Conservation (phyloP, 1,140 invertebrate species). For the Maniola jurtina region DNA sequence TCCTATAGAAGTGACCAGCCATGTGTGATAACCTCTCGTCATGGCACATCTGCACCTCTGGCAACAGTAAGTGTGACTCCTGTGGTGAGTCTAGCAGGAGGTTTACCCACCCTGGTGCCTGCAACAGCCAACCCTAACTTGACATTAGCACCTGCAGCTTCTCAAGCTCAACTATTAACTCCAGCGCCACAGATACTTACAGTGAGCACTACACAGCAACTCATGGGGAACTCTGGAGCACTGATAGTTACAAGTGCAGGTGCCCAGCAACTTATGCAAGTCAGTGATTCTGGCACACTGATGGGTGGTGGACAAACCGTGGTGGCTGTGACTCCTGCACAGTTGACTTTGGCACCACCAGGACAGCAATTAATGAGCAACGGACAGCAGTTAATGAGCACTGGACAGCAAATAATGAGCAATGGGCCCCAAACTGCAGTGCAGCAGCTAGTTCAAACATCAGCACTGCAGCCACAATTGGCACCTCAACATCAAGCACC, state of each 20-base stretch:
- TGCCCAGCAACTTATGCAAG: constrained; percentile 73
- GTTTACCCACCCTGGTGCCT: constrained; percentile 63
- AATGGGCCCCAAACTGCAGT: constrained; percentile 63
- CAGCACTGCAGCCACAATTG: constrained; percentile 60
- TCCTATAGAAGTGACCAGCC: constrained; percentile 61
- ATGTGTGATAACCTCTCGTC: constrained; percentile 70
- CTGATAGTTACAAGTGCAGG: constrained; percentile 73
- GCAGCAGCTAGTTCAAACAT: constrained; percentile 67
- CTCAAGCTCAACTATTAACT: constrained; percentile 65
- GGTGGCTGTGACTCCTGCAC: constrained; percentile 68
- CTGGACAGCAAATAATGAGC: constrained; percentile 63
- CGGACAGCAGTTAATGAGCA: constrained; percentile 66
- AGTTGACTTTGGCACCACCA: constrained; percentile 64
- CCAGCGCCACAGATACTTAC: constrained; percentile 71
- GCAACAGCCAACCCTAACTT: constrained; percentile 63
- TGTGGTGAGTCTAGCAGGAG: constrained; percentile 67
- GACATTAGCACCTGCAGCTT: constrained; percentile 64
- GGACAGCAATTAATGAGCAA: constrained; percentile 65
- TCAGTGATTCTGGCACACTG: constrained; percentile 68
- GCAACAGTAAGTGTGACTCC: constrained; percentile 73
- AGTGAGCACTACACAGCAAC: constrained; percentile 71
- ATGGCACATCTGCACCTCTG: constrained; percentile 67
- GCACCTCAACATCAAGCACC: constrained; percentile 61
- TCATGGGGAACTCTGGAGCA: constrained; percentile 69
- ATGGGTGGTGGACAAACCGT: constrained; percentile 73